Conservation (phyloP, 1,140 invertebrate species). For the Lasioglossum albipes region DNA sequence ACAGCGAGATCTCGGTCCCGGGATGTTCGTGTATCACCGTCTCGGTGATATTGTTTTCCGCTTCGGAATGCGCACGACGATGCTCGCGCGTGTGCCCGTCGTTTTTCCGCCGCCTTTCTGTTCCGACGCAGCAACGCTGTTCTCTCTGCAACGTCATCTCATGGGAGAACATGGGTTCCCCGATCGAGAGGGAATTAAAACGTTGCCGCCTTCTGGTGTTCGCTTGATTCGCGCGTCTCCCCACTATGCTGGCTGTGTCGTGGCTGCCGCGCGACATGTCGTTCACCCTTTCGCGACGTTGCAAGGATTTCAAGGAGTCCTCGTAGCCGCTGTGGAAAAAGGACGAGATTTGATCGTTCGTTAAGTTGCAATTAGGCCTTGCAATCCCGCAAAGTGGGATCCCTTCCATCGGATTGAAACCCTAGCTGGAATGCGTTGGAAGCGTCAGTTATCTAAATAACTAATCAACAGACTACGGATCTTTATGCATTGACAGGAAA, state of each 20-base stretch:
- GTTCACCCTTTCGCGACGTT: slow-evolving; percentile 64
- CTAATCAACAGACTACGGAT: too few relatives aligned
- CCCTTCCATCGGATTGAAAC: too few relatives aligned
- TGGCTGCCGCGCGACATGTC: slow-evolving; percentile 54
- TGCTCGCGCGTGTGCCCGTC: slow-evolving; percentile 45
- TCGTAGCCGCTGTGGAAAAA: slow-evolving; percentile 73
- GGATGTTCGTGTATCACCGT: slow-evolving; percentile 72
- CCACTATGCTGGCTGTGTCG: slow-evolving; percentile 52
- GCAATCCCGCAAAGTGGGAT: too few relatives aligned
- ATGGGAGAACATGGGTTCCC: slow-evolving; percentile 63
- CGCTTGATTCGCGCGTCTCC: slow-evolving; percentile 49
- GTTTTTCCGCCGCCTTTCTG: slow-evolving; percentile 56
- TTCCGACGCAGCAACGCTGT: slow-evolving; percentile 52
- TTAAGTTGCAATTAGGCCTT: too few relatives aligned
- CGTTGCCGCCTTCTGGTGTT: slow-evolving; percentile 61
- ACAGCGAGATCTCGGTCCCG: slow-evolving; percentile 45
- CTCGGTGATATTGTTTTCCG: slow-evolving; percentile 70
- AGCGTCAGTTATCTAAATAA: too few relatives aligned
- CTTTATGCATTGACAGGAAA: too few relatives aligned
- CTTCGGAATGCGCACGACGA: slow-evolving; percentile 63
- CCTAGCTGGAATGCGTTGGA: too few relatives aligned
- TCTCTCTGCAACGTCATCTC: slow-evolving; percentile 66
- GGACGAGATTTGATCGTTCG: background rate
- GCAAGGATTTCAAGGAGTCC: slow-evolving; percentile 76
- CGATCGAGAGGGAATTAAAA: slow-evolving; percentile 69